Evolutionary conservation across 1,140 invertebrate genomes (phyloP), one percentile per base, ranked within the genome.

Genomic region (Babylonia areolata): DNA sequence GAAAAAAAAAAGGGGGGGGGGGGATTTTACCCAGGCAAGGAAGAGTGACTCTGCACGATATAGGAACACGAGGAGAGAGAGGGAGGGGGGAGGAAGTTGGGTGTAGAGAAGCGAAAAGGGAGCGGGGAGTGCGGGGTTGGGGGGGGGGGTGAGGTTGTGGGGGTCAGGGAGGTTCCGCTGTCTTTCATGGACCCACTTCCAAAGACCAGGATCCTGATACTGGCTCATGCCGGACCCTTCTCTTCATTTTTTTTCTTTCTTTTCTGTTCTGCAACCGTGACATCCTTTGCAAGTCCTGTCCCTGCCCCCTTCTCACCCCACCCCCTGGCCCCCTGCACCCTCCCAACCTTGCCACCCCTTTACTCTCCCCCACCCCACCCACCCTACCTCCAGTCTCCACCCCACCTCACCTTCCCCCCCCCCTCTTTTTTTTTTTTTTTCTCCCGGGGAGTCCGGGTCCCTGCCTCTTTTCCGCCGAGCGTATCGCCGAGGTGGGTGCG

Each of bases 401-500:
- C 33, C 73, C 73, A 3, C 73, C 73, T 33, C 28, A 77, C 33
- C 15, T 28, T 28, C 15, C 42, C 5, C 42, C 73, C 15, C 9
- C 73, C 33, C 33, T 35, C 39, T 40, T 77, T 77, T 35, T 77
- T 39, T 3, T 37, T 42, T 77, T 77, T 77, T 20, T 77, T 23
- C 15, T 23, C 58, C 58, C 9, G 15, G 28, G 23, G 23, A 12
- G 58, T 64, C 3, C 5, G 40, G 20, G 33, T 77, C 75, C n/a
- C 35, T 77, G 15, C 40, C 15, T 37, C 40, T n/a, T 23, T n/a
- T 39, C 35, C 12, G 51, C 81, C 51, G 35, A 37, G 73, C 73
- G 37, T 77, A 77, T 77, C 73, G 39, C 73, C 12, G 35, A 39
- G 42, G 73, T 78, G 54, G 73, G 40, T 46, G 75, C 73, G 84